phyloP scores from a whole-genome alignment of 1,140 invertebrate genomes.

The Megathymus violae region DNA sequence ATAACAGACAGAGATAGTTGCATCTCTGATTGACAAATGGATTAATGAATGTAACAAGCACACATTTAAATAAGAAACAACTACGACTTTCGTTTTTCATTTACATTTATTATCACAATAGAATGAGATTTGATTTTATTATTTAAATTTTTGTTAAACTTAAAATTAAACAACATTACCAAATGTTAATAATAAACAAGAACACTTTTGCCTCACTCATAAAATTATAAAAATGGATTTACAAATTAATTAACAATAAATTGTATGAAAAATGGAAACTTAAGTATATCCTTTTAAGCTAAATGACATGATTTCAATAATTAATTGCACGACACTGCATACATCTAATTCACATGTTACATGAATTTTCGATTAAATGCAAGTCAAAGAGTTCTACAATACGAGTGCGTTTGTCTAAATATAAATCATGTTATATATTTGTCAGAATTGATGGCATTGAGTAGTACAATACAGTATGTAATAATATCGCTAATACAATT shows the following conservation, averaged over 20 bases:
- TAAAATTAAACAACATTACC: constrained; percentile 73
- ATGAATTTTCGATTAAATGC: background rate
- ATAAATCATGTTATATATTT: too few relatives aligned
- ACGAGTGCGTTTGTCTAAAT: too few relatives aligned
- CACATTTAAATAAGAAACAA: too few relatives aligned
- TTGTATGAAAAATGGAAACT: background rate
- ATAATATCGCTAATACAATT: too few relatives aligned
- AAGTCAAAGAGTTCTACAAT: background rate
- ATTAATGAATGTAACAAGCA: too few relatives aligned
- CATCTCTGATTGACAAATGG: too few relatives aligned
- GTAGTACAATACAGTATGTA: too few relatives aligned
- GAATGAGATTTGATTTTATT: constrained; percentile 41
- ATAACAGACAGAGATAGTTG: too few relatives aligned
- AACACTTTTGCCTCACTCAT: constrained; percentile 37
- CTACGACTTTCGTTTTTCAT: constrained; percentile 54
- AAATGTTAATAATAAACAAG: constrained; percentile 52
- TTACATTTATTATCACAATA: constrained; percentile 75
- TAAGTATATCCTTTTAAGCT: background rate
- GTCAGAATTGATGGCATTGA: too few relatives aligned
- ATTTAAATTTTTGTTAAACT: constrained; percentile 56
- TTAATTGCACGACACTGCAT: background rate
- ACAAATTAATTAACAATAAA: constrained; percentile 16
- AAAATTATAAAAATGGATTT: constrained; percentile 37
- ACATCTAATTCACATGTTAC: background rate
- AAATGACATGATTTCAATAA: background rate